Percentiles rank a stretch among this genome's conserved stretches.
Evolutionary conservation across 1,140 invertebrate genomes (phyloP).

Genomic region (Lepidurus arcticus): DNA sequence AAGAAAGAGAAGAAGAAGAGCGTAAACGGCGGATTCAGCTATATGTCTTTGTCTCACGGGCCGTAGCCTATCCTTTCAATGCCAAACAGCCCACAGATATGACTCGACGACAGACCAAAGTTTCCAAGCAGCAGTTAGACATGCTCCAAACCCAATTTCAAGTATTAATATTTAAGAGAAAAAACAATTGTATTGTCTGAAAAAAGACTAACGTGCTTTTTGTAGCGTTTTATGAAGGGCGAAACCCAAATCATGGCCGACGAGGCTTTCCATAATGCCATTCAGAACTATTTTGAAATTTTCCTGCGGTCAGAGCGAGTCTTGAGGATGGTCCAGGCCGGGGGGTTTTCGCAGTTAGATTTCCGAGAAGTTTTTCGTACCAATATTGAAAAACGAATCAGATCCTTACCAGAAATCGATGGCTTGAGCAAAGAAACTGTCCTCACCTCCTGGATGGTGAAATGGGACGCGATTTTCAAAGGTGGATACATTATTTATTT

Average conservation of each 20-base stretch:
- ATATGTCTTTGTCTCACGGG: slow-evolving; percentile 97
- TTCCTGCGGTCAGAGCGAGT: slow-evolving; percentile 96
- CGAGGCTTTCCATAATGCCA: slow-evolving; percentile 97
- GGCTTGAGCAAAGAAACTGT: slow-evolving; percentile 99
- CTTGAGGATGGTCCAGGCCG: slow-evolving; percentile 89
- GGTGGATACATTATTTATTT: slow-evolving; percentile 48
- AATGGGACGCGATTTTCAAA: slow-evolving; percentile 98
- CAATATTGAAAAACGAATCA: slow-evolving; percentile 94
- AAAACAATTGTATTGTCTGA: neutral
- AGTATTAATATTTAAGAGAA: slow-evolving; percentile 48
- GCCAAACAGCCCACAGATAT: slow-evolving; percentile 98
- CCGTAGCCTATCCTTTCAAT: slow-evolving; percentile 98
- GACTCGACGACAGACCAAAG: slow-evolving; percentile 85
- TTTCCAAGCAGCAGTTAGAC: slow-evolving; percentile 92
- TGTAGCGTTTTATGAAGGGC: slow-evolving; percentile 80
- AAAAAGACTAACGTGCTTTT: slow-evolving; percentile 20
- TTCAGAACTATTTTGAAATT: slow-evolving; percentile 94
- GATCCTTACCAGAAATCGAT: slow-evolving; percentile 97
- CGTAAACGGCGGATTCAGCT: slow-evolving; percentile 87
- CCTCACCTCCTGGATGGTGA: slow-evolving; percentile 97
- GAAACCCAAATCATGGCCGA: slow-evolving; percentile 97
- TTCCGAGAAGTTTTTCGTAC: slow-evolving; percentile 97
- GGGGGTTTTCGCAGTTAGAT: slow-evolving; percentile 95
- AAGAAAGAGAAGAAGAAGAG: slow-evolving; percentile 86
- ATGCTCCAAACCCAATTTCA: slow-evolving; percentile 92